Conservation (phyloP, 23 tunicate species). For the Trididemnum clinides region DNA sequence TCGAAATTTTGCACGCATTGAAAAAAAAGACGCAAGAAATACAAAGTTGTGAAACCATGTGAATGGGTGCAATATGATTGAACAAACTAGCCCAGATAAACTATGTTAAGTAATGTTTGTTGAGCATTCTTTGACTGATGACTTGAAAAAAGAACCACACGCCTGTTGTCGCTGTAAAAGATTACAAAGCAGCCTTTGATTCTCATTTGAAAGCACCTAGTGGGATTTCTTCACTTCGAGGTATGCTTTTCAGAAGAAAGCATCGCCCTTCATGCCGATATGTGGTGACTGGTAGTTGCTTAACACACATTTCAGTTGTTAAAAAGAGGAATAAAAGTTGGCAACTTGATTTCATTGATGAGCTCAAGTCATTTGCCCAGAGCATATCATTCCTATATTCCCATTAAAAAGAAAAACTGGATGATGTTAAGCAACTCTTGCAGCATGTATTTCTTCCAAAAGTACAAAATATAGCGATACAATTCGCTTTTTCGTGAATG, state of each 20-base stretch:
- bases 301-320: neutral
- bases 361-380: neutral
- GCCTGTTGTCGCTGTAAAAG: neutral
- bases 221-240: constrained; percentile 20
- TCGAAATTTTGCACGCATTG: constrained; percentile 16
- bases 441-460: neutral
- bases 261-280: neutral
- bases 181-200: constrained; percentile 7
- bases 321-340: constrained; percentile 4
- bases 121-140: constrained; percentile 20
- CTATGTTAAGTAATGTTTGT: neutral
- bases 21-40: constrained; percentile 19
- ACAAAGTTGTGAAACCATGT: constrained; percentile 15
- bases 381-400: neutral
- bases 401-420: constrained; percentile 10
- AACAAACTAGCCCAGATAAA: neutral
- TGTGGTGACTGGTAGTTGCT: constrained; percentile 11
- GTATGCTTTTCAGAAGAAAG: neutral
- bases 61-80: constrained; percentile 3
- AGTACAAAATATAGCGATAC: too few species aligned
- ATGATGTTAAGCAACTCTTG: neutral
- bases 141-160: neutral
- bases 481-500: too few species aligned
- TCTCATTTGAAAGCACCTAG: constrained; percentile 1
- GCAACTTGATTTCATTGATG: neutral